Evolutionary conservation across 2,113 vertebrate genomes (phyloP).

Genomic region (Vanacampus margaritifer): DNA sequence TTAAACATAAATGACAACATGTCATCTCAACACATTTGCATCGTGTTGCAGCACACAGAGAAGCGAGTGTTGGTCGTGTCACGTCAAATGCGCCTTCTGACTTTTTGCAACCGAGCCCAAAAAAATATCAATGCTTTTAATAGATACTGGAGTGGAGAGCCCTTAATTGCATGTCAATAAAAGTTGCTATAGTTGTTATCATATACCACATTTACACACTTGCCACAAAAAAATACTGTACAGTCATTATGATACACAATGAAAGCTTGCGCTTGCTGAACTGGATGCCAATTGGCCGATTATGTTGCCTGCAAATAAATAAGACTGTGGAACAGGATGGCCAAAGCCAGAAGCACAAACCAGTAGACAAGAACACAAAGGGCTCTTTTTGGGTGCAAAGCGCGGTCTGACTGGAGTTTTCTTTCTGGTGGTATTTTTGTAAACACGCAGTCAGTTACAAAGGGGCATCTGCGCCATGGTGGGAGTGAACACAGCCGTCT

Average conservation of each 20-base stretch:
- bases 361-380: too few species aligned
- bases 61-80: not conserved
- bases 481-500: too few species aligned
- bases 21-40: not conserved
- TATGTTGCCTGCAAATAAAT: not conserved
- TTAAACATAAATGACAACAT: not conserved
- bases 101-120: not conserved
- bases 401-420: too few species aligned
- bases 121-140: not conserved
- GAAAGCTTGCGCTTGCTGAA: not conserved
- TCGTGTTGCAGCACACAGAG: not conserved
- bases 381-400: too few species aligned
- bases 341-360: not conserved
- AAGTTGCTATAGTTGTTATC: not conserved
- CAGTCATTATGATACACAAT: not conserved
- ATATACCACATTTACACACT: conserved; percentile 8
- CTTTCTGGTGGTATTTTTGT: too few species aligned
- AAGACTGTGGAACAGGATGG: not conserved
- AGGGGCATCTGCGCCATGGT: too few species aligned
- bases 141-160: conserved; percentile 2
- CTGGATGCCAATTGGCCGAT: not conserved
- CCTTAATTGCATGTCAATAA: not conserved
- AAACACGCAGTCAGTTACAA: too few species aligned
- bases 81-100: not conserved
- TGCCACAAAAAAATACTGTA: conserved; percentile 1